Base-by-base conservation (phyloP, 2,113 vertebrate species). In the Leiothrix lutea region DNA sequence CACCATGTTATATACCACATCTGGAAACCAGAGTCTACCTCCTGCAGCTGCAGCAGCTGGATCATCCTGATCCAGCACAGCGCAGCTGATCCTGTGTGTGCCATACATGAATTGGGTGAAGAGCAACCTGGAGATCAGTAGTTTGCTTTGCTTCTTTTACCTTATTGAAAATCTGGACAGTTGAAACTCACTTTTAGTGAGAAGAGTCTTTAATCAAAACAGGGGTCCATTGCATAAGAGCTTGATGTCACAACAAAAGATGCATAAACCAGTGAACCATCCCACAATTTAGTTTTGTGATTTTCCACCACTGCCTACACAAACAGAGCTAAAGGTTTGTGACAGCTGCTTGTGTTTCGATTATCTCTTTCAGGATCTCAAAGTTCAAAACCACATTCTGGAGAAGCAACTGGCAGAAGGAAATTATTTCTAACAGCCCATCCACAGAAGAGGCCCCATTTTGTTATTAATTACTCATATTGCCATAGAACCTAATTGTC, bases 391-490 rank as follows among this genome's bases (percentile, higher is more conserved):
- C 45, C 84, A 91, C 93, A 96, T 97, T 95, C 93, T 95, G 69
- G 33, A 95, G 74, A 88, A 88, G 94, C 93, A 96, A 93, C 81
- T 85, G 74, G 90, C 87, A 94, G 91, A 94, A 97, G 58, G 24
- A 94, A 87, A 95, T 93, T 65, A 95, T 92, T 95, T 66, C 91
- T 85, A 94, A 95, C 71, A 89, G 89, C 58, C 73, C 21, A 6
- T 89, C 86, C 58, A 82, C 42, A 86, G 74, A 94, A 87, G 42
- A 80, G 93, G 91, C 87, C 78, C 45, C 74, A 65, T 97, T 91
- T 97, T 92, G 79, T 95, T 91, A 95, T 87, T 95, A 94, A 92
- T 95, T 96, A 94, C 92, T 95, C 62, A 31, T 94, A 95, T 91
- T 96, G 74, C 82, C 82, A 54, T 64, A 88, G 82, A 66, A 93